Base-by-base conservation (phyloP, 2,888 invertebrate species). In the Hofmannophila pseudospretella region DNA sequence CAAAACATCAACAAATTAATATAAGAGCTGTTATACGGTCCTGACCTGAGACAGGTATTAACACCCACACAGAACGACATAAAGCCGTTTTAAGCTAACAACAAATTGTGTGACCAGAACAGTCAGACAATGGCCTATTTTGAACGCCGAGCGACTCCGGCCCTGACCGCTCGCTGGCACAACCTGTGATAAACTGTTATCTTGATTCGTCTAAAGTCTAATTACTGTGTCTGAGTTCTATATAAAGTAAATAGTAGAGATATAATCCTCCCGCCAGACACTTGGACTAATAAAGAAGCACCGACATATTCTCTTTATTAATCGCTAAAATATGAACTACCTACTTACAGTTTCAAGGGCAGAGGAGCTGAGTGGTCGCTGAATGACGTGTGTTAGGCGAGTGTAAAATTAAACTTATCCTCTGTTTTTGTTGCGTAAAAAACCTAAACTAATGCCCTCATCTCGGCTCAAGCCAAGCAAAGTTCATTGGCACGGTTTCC, bases 401-500 rank as follows among this genome's bases (percentile, higher is more conserved):
- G 13, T 32, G 16, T 31, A 16, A 23, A 26, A 25, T 30, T 34
- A 27, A 10, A 34, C 11, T 22, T 20, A 23, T 13, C 23, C 12
- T n/a, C 35, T 43, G 45, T 62, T 54, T 62, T 62, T 53, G 56
- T 65, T 67, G 62, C 63, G 67, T 67, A 62, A 57, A 70, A n/a
- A n/a, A n/a, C n/a, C n/a, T n/a, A n/a, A 58, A 58, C 54, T 60
- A 58, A 59, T 60, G 62, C 60, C 64, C 58, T 67, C 67, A 56
- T 54, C 62, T 51, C 45, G 46, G 42, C 56, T 62, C 60, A 59
- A 72, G 65, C 64, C 67, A 68, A 70, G 60, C 58, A 51, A 73
- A 79, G 81, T 81, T 82, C 81, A 80, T 77, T 81, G 79, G 81
- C 81, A 75, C 74, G 63, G 56, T 65, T 68, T 67, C 53, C 52